Conservation (phyloP, 2,888 invertebrate species). For the Pseudococcus longispinus region DNA sequence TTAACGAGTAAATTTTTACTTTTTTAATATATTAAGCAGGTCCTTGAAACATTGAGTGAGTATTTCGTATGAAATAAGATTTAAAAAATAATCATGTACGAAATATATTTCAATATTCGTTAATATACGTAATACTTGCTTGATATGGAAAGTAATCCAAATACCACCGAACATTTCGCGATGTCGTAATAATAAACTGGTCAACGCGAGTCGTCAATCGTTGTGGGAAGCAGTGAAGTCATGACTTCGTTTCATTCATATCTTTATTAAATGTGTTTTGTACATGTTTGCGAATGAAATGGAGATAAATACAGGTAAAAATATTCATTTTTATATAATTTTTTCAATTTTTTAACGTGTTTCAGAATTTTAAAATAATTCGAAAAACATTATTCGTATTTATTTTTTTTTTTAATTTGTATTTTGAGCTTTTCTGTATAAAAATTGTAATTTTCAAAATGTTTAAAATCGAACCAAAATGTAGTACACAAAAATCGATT, state of each 20-base stretch:
- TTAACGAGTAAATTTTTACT: not conserved
- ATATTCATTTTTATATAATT: not conserved
- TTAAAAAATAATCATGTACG: not conserved
- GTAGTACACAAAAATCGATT: not conserved
- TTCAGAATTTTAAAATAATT: not conserved
- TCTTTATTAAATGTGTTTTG: constrained; percentile 21
- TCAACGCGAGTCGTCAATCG: not conserved
- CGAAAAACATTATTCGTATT: too few relatives aligned
- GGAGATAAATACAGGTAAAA: constrained; percentile 21
- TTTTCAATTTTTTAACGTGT: not conserved
- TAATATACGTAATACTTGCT: not conserved
- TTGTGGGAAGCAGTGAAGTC: not conserved
- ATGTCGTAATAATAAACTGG: constrained; percentile 41
- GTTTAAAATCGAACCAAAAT: not conserved
- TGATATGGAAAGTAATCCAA: constrained; percentile 23
- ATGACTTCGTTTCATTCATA: constrained; percentile 38
- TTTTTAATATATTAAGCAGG: too few relatives aligned
- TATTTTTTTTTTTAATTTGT: too few relatives aligned
- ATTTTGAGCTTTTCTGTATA: too few relatives aligned
- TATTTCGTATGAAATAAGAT: not conserved
- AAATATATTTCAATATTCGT: not conserved
- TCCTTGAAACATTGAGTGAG: too few relatives aligned
- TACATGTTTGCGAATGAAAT: not conserved
- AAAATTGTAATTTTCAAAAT: not conserved
- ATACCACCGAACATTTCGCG: constrained; percentile 20